Conservation (phyloP, 2,113 vertebrate genomes). For the Passer montanus region DNA sequence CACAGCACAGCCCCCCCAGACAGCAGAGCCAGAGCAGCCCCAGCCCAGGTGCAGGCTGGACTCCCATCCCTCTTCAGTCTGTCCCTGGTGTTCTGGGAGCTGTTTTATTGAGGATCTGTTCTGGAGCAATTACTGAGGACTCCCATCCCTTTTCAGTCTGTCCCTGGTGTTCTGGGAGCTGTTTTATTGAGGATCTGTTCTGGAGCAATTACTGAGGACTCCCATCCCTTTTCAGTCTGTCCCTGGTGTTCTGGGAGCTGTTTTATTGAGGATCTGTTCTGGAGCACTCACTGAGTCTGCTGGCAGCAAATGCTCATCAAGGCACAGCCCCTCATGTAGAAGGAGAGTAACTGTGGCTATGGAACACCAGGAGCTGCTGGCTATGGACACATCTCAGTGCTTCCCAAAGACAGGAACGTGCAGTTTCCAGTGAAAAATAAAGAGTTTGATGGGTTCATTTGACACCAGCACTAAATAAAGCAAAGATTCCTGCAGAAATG, state of each 20-base stretch:
- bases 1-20: background rate
- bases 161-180: background rate
- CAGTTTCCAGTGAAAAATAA: background rate
- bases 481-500: background rate
- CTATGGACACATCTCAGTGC: background rate
- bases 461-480: background rate
- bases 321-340: background rate
- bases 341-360: background rate
- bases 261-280: background rate
- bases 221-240: background rate
- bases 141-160: background rate
- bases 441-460: background rate
- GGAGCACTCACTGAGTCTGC: background rate
- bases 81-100: background rate
- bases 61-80: background rate
- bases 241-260: background rate
- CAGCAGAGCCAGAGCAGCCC: background rate
- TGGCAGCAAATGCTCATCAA: constrained; percentile 7
- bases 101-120: background rate
- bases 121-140: background rate
- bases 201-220: background rate
- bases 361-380: background rate
- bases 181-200: background rate
- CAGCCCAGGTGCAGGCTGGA: background rate
- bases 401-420: background rate